These are phyloP conservation scores for Tragelaphus buxtoni DNA, from an alignment of 2,113 vertebrate genomes.

Conservation along the genomic window DNA sequence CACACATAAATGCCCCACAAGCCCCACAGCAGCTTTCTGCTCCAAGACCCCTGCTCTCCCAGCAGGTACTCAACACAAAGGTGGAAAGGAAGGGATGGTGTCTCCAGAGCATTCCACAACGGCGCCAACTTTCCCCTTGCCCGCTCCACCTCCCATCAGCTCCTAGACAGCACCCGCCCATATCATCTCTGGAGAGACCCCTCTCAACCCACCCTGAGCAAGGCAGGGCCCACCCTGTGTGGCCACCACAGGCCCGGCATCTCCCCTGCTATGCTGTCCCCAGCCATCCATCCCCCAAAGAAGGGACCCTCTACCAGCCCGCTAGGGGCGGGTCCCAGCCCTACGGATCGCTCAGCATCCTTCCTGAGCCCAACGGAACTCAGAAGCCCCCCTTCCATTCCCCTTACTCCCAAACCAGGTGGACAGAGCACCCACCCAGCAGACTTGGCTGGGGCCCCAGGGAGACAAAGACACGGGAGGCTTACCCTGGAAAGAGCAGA, in stretches of 20 bases:
- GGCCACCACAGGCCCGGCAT: neutral
- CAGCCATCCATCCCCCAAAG: neutral
- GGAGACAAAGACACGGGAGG: accelerated
- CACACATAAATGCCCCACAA: neutral
- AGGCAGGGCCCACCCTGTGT: neutral
- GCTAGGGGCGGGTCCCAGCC: accelerated
- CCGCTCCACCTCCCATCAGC: neutral
- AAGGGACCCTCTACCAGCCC: neutral
- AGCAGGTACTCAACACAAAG: neutral
- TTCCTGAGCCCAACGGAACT: neutral
- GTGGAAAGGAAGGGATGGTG: neutral
- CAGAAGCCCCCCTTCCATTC: neutral
- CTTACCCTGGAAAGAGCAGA: conserved; percentile 62
- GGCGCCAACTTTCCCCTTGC: neutral
- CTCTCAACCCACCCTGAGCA: neutral
- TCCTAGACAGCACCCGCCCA: neutral
- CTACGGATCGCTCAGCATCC: neutral
- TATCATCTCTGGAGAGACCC: neutral
- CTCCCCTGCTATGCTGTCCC: neutral
- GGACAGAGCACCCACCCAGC: too few species aligned
- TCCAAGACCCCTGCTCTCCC: neutral
- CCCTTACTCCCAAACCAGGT: neutral
- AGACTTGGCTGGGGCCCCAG: neutral
- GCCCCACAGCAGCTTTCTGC: neutral
- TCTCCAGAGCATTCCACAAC: neutral